Conservation (phyloP, 37 sponge, comb jelly and placozoan species). For the Mnemiopsis leidyi region DNA sequence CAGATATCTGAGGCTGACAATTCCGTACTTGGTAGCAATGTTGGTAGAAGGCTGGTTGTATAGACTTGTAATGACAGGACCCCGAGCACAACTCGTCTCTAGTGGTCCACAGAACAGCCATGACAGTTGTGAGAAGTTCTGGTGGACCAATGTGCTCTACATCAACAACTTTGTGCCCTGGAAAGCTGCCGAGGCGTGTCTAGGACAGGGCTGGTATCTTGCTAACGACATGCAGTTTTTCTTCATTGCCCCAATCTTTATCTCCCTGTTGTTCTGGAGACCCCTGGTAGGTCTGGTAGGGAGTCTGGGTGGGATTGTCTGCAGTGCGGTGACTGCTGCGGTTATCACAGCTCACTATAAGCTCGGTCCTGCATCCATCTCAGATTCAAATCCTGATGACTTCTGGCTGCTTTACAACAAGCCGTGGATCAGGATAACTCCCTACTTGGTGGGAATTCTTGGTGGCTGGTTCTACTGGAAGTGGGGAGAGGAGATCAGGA, state of each 20-base stretch:
- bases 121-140: neutral
- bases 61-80: neutral
- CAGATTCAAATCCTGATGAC: too few species aligned
- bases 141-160: conserved; percentile 48
- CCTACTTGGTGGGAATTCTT: neutral
- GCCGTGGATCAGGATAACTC: neutral
- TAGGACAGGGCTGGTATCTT: conserved; percentile 32
- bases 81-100: too few species aligned
- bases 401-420: neutral
- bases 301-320: neutral
- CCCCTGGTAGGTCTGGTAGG: neutral
- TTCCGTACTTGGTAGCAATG: neutral
- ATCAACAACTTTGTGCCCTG: neutral
- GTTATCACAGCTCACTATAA: neutral
- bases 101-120: too few species aligned
- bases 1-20: conserved; percentile 26
- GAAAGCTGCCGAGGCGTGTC: neutral
- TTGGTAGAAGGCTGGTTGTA: neutral
- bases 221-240: conserved; percentile 52
- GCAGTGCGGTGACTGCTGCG: neutral
- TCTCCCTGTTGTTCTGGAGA: neutral
- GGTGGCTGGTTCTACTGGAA: conserved; percentile 22
- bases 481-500: neutral
- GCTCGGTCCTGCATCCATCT: conserved; percentile 7
- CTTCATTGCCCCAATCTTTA: conserved; percentile 22